Evolutionary conservation across 37 sponge, comb jelly and placozoan species (phyloP).

Genomic region (Axinella damicornis): DNA sequence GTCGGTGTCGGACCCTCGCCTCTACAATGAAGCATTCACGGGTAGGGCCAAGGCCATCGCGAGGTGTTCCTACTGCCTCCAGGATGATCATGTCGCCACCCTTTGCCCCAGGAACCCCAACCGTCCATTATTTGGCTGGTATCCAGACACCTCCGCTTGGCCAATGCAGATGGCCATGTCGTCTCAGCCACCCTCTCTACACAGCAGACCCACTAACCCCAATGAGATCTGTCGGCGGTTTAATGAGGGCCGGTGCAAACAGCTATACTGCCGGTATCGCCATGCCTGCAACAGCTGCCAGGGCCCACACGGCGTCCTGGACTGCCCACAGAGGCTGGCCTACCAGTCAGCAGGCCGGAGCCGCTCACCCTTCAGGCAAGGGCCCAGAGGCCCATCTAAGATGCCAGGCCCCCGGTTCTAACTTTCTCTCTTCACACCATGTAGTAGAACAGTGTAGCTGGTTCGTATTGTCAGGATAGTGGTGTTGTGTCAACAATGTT

Average conservation of each 20-base stretch:
- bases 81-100: background rate
- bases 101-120: slow-evolving; percentile 25
- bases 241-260: background rate
- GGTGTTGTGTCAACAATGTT: too few relatives aligned
- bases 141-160: background rate
- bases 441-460: too few relatives aligned
- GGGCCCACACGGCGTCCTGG: background rate
- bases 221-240: slow-evolving; percentile 17
- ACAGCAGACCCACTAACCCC: too few relatives aligned
- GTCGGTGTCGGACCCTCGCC: background rate
- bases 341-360: background rate
- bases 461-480: too few relatives aligned
- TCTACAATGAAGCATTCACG: slow-evolving; percentile 38
- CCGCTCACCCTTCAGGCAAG: slow-evolving; percentile 7
- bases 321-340: background rate
- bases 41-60: slow-evolving; percentile 18
- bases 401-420: background rate
- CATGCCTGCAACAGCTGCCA: background rate
- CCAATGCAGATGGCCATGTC: too few relatives aligned
- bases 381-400: background rate
- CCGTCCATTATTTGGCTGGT: slow-evolving; percentile 2
- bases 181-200: too few relatives aligned
- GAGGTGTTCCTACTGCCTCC: slow-evolving; percentile 19
- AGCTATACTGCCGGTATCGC: too few relatives aligned
- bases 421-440: too few relatives aligned